These are phyloP conservation scores for Neotoxoptera formosana DNA, from an alignment of 1,140 invertebrate genomes.

Conservation along the genomic window DNA sequence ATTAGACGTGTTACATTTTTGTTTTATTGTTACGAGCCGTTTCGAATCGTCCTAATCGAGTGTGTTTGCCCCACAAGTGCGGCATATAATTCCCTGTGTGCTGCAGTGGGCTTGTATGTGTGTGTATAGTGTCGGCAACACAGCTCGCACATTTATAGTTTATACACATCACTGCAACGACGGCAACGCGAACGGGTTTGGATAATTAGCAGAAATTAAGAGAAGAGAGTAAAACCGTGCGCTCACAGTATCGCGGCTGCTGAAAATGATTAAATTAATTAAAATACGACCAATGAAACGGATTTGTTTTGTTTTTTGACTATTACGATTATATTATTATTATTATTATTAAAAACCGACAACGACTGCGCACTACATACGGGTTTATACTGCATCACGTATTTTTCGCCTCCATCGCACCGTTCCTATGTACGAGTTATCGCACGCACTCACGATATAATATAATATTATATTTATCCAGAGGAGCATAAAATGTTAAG, in stretches of 20 bases:
- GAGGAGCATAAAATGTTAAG: not conserved
- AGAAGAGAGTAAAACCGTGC: not conserved
- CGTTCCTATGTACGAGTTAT: not conserved
- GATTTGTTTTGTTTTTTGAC: not conserved
- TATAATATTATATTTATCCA: not conserved
- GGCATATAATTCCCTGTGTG: not conserved
- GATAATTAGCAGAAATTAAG: conserved; percentile 30
- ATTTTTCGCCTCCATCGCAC: not conserved
- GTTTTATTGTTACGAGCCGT: conserved; percentile 45
- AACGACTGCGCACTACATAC: not conserved
- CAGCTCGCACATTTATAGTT: not conserved
- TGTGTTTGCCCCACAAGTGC: not conserved
- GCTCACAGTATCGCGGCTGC: not conserved
- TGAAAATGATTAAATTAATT: not conserved
- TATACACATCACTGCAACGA: not conserved
- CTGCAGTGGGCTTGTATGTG: not conserved
- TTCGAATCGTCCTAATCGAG: conserved; percentile 35
- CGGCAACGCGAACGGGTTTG: conserved; percentile 29
- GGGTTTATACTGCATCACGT: not conserved
- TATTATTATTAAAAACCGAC: not conserved
- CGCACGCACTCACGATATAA: not conserved
- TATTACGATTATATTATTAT: not conserved
- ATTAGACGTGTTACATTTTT: conserved; percentile 48
- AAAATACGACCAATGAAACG: not conserved
- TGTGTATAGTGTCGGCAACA: not conserved